Conservation (phyloP, 2,113 vertebrate genomes). For the Pluvialis apricaria region DNA sequence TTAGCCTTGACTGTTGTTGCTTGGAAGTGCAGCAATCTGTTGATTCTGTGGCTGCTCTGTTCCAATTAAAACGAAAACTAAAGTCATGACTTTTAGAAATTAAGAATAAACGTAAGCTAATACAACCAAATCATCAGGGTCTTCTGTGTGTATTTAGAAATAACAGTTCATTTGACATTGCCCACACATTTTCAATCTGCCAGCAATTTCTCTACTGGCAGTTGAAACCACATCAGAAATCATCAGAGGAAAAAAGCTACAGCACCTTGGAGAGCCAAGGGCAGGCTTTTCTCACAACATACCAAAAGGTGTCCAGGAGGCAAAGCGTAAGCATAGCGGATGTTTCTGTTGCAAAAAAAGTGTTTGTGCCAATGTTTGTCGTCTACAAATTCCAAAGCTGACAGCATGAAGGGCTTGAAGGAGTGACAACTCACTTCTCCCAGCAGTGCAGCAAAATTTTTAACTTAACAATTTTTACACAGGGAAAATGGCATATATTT, state of each 20-base stretch:
- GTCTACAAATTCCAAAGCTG: not conserved
- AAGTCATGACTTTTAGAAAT: not conserved
- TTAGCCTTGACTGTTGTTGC: not conserved
- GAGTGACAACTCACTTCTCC: not conserved
- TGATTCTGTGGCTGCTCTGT: not conserved
- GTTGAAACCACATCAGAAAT: not conserved
- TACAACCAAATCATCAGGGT: not conserved
- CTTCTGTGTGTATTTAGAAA: not conserved
- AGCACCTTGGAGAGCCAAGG: not conserved
- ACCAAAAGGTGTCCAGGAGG: not conserved
- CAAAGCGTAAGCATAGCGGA: accelerated
- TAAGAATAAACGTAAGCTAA: not conserved
- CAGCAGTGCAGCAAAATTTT: not conserved
- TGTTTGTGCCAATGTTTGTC: not conserved
- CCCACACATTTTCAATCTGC: not conserved
- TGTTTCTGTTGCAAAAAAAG: not conserved
- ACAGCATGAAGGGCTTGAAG: not conserved
- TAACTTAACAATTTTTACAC: not conserved
- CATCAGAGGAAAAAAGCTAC: not conserved
- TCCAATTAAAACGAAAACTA: not conserved
- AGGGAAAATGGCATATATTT: not conserved
- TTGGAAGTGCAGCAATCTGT: not conserved
- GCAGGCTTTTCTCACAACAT: not conserved
- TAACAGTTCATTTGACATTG: not conserved
- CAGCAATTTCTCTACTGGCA: not conserved